A percentile compares a stretch with the other conserved stretches of the same genome.
Evolutionary conservation across 2,888 invertebrate genomes (phyloP).

Genomic region (Clanis bilineata): DNA sequence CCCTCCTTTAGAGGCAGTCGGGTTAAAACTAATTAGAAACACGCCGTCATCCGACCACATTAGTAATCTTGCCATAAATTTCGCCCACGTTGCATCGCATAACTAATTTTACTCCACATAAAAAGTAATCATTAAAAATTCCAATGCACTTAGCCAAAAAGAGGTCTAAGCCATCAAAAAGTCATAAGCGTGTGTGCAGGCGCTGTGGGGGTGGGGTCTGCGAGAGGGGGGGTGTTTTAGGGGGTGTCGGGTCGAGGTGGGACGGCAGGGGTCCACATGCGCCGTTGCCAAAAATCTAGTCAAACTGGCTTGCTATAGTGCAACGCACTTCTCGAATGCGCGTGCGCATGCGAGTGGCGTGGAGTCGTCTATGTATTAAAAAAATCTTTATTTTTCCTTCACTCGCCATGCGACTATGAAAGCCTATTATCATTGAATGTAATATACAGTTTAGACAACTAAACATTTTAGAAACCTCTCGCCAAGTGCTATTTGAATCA

Average conservation of each 20-base stretch:
- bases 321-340: conserved; percentile 76
- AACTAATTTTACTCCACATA: conserved; percentile 12
- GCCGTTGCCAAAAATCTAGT: conserved; percentile 80
- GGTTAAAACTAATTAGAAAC: conserved; percentile 10
- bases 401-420: too few species aligned
- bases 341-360: conserved; percentile 36
- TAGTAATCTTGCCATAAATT: conserved; percentile 1
- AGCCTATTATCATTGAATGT: too few species aligned
- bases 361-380: conserved; percentile 39
- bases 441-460: too few species aligned
- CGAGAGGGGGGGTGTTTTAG: conserved; percentile 30
- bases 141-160: conserved; percentile 27
- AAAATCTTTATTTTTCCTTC: too few species aligned
- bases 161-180: conserved; percentile 58
- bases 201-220: conserved; percentile 27
- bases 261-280: conserved; percentile 38
- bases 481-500: too few species aligned
- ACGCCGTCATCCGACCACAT: background rate
- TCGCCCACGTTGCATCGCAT: conserved; percentile 10
- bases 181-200: conserved; percentile 52
- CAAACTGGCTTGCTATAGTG: conserved; percentile 80
- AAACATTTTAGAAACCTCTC: too few species aligned
- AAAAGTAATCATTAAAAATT: conserved; percentile 18
- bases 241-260: conserved; percentile 32
- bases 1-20: too few species aligned